These are phyloP conservation scores for Platyura marginata DNA, from an alignment of 1,140 invertebrate species.

Conservation along the genomic window DNA sequence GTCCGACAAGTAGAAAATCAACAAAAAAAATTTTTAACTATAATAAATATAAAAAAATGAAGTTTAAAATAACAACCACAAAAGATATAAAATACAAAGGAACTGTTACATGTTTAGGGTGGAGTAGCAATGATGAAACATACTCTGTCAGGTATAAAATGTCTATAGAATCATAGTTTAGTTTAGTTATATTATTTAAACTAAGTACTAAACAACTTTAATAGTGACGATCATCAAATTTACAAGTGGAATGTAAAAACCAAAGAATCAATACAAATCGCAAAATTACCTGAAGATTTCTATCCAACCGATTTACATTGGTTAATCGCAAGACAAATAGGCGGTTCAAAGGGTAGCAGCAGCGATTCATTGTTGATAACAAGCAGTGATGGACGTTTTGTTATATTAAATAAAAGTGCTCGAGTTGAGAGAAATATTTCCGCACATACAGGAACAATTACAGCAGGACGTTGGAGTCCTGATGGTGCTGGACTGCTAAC, in stretches of 20 bases:
- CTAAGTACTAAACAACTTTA: slow-evolving; percentile 15
- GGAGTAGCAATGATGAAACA: slow-evolving; percentile 83
- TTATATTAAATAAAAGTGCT: slow-evolving; percentile 68
- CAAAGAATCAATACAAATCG: slow-evolving; percentile 54
- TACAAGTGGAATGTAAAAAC: slow-evolving; percentile 72
- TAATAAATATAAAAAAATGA: not conserved
- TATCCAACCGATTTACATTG: slow-evolving; percentile 80
- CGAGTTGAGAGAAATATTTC: slow-evolving; percentile 82
- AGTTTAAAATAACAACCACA: not conserved
- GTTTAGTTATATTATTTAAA: not conserved
- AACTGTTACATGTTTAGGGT: slow-evolving; percentile 49
- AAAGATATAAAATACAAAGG: not conserved
- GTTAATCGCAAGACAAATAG: slow-evolving; percentile 37
- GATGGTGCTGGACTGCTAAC: slow-evolving; percentile 84
- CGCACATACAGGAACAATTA: slow-evolving; percentile 82
- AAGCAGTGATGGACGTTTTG: slow-evolving; percentile 65
- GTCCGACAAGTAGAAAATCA: too few species aligned
- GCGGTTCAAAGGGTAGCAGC: slow-evolving; percentile 26
- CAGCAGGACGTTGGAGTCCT: slow-evolving; percentile 73
- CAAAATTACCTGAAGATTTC: slow-evolving; percentile 63
- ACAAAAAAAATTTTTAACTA: too few species aligned
- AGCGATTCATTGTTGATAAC: slow-evolving; percentile 74
- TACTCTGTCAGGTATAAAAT: slow-evolving; percentile 60
- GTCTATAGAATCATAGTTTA: slow-evolving; percentile 2
- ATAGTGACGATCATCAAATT: slow-evolving; percentile 78